These are phyloP conservation scores for Spongilla lacustris DNA, from an alignment of 37 sponge, comb jelly and placozoan species.

Conservation along the genomic window DNA sequence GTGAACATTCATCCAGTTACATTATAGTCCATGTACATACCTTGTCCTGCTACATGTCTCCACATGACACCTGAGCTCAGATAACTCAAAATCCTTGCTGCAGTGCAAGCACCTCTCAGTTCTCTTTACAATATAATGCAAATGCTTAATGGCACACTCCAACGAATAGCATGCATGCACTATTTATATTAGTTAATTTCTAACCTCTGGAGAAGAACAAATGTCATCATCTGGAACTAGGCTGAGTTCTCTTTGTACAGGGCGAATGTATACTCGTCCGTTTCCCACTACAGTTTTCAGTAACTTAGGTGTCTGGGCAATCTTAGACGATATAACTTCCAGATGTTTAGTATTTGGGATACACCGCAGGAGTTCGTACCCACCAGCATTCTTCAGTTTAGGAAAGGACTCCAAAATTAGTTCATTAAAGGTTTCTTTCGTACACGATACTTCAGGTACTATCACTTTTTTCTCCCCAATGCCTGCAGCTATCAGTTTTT, in stretches of 20 bases:
- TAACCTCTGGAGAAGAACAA: neutral
- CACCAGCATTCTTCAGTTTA: slow-evolving; percentile 18
- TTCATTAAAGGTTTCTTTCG: slow-evolving; percentile 18
- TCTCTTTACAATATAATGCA: neutral
- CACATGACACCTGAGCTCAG: neutral
- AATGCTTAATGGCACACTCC: neutral
- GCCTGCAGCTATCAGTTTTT: slow-evolving; percentile 20
- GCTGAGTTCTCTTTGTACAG: slow-evolving; percentile 29
- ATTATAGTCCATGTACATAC: neutral
- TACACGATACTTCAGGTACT: slow-evolving; percentile 22
- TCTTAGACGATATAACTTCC: slow-evolving; percentile 16
- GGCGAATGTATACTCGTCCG: slow-evolving; percentile 46
- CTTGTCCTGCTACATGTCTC: neutral
- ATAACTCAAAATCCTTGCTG: neutral
- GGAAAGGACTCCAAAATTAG: slow-evolving; percentile 12
- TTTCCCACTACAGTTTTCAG: slow-evolving; percentile 25
- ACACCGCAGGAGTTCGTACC: slow-evolving; percentile 50
- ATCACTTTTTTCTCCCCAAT: slow-evolving; percentile 35
- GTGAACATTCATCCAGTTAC: too few species aligned
- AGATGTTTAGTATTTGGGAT: slow-evolving; percentile 33
- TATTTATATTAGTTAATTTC: neutral
- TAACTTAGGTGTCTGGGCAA: slow-evolving; percentile 47
- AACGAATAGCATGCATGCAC: neutral
- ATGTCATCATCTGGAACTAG: neutral
- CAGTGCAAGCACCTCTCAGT: neutral